Evolutionary conservation across 2,113 vertebrate genomes (phyloP), one percentile per base, ranked within the genome.

Genomic region (Falco punctatus): DNA sequence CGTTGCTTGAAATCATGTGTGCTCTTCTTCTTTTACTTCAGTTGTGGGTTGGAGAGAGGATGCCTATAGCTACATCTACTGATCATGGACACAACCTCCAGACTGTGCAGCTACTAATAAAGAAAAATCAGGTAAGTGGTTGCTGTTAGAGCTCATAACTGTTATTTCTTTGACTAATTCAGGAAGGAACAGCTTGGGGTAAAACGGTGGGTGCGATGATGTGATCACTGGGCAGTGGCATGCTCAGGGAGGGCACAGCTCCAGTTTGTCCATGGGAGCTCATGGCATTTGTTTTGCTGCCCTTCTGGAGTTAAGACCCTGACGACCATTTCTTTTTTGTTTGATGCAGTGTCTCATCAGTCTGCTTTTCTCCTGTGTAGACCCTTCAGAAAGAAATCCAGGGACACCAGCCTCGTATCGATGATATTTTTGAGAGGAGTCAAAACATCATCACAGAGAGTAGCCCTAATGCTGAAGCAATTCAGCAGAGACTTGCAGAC

Each of bases 351-450:
- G 64, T 70, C 96, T 95, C 59, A 97, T 66, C 49, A 79, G 33
- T 80, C 48, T 81, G 15, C 57, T 83, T 95, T 20, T 21, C 58
- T 90, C 81, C 46, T 8, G 0, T 44, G 30, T n/a, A 99, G 99
- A 99, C 99, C 13, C 98, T 99, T 62, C 99, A 99, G 98, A 99
- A 99, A 95, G 99, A 99, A 98, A 99, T 99, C 94, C 99, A 99
- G 96, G 99, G 99, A 27, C 99, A 99, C 89, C 99, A 99, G 97
- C 99, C 99, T 46, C 99, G 99, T 32, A 99, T 99, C 0, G 98
- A 99, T 24, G 99, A 99, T 97, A 99, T 99, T 94, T 98, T 99
- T 28, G 99, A 99, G 96, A 98, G 99, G 92, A 99, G 99, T 86
- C 98, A 98, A 51, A 98, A 97, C 93, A 99, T 99, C 5, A 94